A percentile compares a stretch with the other conserved stretches of the same genome.
Conservation (phyloP, 2,888 invertebrate species). For the Andrena fulva region DNA sequence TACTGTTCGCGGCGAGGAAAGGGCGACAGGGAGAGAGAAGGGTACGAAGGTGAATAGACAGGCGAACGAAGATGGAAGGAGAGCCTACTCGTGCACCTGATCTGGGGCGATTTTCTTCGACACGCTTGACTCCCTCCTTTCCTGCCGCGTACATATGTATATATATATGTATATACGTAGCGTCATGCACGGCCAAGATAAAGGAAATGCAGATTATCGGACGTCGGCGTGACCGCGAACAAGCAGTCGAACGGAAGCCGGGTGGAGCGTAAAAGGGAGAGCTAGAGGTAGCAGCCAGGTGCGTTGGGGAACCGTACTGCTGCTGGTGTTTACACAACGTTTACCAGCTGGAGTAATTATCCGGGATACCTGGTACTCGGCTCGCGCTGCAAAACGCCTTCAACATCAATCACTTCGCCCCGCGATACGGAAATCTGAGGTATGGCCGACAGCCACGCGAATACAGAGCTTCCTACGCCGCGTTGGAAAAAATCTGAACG, state of each 20-base stretch:
- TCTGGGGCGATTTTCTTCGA: not conserved
- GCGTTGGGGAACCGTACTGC: constrained; percentile 20
- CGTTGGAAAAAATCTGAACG: not conserved
- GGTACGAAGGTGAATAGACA: not conserved
- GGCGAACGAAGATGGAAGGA: not conserved
- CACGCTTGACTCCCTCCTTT: not conserved
- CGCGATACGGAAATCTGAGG: constrained; percentile 65
- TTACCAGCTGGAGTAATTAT: constrained; percentile 70
- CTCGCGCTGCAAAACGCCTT: constrained; percentile 63
- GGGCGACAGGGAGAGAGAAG: not conserved
- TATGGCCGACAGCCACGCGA: constrained; percentile 67
- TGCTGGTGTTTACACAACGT: constrained; percentile 70
- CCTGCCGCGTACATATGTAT: not conserved
- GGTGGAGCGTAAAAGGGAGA: not conserved
- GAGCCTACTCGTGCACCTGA: not conserved
- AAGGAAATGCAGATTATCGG: constrained; percentile 17
- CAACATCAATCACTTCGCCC: constrained; percentile 71
- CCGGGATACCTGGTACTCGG: constrained; percentile 49
- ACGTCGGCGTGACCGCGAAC: not conserved
- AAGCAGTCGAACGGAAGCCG: not conserved
- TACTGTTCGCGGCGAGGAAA: not conserved
- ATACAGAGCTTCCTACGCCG: constrained; percentile 15
- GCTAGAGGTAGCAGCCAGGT: not conserved
- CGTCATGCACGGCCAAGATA: not conserved
- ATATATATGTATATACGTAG: not conserved